A percentile compares a stretch with the other conserved stretches of the same genome.
These are phyloP conservation scores for Watsonalla cultraria DNA, from an alignment of 2,888 invertebrate species.

Conservation along the genomic window DNA sequence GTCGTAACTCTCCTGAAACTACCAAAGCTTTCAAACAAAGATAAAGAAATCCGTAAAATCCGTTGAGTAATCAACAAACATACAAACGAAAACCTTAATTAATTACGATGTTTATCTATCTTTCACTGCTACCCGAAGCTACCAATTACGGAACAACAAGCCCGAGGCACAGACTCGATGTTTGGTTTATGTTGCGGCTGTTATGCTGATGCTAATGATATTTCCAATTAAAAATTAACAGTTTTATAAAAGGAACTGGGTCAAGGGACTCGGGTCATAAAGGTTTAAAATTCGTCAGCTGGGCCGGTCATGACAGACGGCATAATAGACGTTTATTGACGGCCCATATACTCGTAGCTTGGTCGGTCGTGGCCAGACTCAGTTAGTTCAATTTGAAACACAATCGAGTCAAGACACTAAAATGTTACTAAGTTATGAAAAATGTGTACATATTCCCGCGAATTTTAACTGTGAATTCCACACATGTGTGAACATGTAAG, in stretches of 20 bases:
- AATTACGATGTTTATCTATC: not conserved
- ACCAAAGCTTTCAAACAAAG: not conserved
- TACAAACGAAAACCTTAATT: not conserved
- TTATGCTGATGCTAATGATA: constrained; percentile 26
- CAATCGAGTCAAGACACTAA: constrained; percentile 63
- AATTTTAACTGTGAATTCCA: not conserved
- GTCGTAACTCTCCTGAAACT: not conserved
- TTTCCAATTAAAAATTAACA: constrained; percentile 46
- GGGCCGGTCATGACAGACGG: constrained; percentile 54
- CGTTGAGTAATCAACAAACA: not conserved
- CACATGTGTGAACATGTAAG: no score
- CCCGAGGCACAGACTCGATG: not conserved
- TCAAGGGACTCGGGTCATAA: constrained; percentile 63
- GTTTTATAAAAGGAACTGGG: constrained; percentile 51
- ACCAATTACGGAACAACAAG: not conserved
- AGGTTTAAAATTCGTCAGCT: constrained; percentile 65
- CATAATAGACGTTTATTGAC: constrained; percentile 76
- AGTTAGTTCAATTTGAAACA: constrained; percentile 68
- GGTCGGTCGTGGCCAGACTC: constrained; percentile 38
- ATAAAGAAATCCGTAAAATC: not conserved
- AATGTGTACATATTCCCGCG: constrained; percentile 5
- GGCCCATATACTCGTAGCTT: constrained; percentile 75
- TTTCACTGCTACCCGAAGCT: not conserved
- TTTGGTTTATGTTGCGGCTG: constrained; percentile 10
- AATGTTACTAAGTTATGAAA: constrained; percentile 16